Evolutionary conservation across 2,797 vertebrate genomes (phyloP), one percentile per base, ranked within the genome.

Genomic region (Hybognathus amarus): DNA sequence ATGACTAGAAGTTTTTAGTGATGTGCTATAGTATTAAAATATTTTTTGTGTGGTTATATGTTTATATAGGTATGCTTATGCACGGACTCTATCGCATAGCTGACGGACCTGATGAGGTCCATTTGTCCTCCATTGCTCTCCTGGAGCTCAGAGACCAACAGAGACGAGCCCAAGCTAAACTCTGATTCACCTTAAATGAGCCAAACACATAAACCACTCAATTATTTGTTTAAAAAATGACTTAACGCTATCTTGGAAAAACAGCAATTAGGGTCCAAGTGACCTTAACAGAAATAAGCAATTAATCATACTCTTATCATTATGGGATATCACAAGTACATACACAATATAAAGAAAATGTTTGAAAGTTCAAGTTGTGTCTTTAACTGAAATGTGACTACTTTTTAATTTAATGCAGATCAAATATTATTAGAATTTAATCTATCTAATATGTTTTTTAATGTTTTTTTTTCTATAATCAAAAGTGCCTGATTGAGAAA

Each of bases 51-150:
- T 64, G 64, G 15, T 22, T 81, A 24, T 74, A 50, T 67, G 18
- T 79, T 82, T 38, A 27, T 54, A 5, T 24, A 99, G 97, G 96
- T 98, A 97, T 42, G 88, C 94, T 0, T 80, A 94, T 0, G 88
- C 87, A 0, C 94, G 96, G 47, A 92, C 95, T 18, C 85, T 99
- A 33, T n/a, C 95, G 97, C 38, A 83, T 99, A 13, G 97, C 97
- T 0, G 97, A 99, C 0, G 97, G 98, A 5, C 97, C 97, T 0
- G 97, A 98, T 4, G 98, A 99, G 93, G 97, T 99, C 68, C 97
- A 99, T 82, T 96, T 99, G 77, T 97, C 97, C 2, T 89, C 96
- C 1, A 92, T 97, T 1, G 96, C 97, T 50, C 89, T 70, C 71
- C 91, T 96, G 87, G 98, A 99, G 85, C 92, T 99, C 59, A 91